Conservation (phyloP, 2,113 vertebrate species). For the Corydoras maculifer region DNA sequence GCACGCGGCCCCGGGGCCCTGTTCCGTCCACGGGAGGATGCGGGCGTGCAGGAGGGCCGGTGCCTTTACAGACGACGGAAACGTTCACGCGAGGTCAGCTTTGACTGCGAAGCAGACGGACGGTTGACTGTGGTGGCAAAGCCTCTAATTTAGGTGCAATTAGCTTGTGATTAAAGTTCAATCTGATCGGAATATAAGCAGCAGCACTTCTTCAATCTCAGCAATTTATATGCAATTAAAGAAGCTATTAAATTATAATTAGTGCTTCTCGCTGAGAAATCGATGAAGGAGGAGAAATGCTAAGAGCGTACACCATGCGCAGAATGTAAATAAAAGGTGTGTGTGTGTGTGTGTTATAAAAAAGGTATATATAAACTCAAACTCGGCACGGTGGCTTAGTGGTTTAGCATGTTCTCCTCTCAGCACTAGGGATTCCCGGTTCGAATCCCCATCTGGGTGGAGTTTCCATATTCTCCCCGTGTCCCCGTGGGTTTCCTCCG, state of each 20-base stretch:
- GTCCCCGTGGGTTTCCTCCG: too few relatives aligned
- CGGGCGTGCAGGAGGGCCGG: too few relatives aligned
- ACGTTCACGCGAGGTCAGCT: neutral
- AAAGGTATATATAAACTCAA: too few relatives aligned
- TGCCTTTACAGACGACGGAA: neutral
- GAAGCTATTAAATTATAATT: conserved; percentile 66
- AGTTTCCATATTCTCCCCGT: too few relatives aligned
- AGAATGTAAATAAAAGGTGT: neutral
- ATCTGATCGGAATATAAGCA: conserved; percentile 64
- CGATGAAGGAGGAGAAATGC: conserved; percentile 41
- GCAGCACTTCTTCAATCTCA: conserved; percentile 60
- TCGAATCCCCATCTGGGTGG: too few relatives aligned
- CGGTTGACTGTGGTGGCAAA: conserved; percentile 34
- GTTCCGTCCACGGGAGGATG: too few relatives aligned
- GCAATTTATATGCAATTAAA: conserved; percentile 64
- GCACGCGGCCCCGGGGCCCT: too few relatives aligned
- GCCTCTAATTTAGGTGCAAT: conserved; percentile 57
- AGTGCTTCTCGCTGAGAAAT: conserved; percentile 51
- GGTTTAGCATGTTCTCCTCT: too few relatives aligned
- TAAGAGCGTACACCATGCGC: neutral
- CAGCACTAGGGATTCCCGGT: too few relatives aligned
- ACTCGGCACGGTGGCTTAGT: too few relatives aligned
- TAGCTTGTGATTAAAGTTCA: conserved; percentile 64
- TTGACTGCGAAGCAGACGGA: neutral
- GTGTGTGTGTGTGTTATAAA: neutral